These are phyloP conservation scores for Ophioninae sp. DNA, from an alignment of 2,888 invertebrate species.

Conservation along the genomic window DNA sequence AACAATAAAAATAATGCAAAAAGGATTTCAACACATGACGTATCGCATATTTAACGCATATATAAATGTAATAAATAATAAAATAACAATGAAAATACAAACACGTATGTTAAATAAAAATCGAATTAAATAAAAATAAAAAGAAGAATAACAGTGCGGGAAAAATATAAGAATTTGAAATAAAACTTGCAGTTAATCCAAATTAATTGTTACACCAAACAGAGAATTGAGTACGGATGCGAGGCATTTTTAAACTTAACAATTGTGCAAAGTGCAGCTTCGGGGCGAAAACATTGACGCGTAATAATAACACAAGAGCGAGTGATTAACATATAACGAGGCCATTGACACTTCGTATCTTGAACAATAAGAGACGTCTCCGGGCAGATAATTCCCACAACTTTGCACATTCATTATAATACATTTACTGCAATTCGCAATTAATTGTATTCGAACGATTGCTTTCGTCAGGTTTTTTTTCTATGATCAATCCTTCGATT, in stretches of 20 bases:
- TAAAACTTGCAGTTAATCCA: neutral
- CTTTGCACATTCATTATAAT: neutral
- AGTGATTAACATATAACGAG: slow-evolving; percentile 46
- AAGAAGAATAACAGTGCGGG: neutral
- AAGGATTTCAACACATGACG: neutral
- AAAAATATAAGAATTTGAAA: neutral
- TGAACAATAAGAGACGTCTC: slow-evolving; percentile 23
- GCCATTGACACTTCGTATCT: slow-evolving; percentile 47
- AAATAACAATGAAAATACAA: no score
- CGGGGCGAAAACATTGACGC: slow-evolving; percentile 19
- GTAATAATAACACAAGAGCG: slow-evolving; percentile 48
- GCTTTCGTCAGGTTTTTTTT: neutral
- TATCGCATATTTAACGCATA: neutral
- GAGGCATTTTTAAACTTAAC: neutral
- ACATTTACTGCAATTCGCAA: neutral
- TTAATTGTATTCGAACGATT: neutral
- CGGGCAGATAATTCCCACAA: neutral
- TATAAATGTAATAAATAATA: neutral
- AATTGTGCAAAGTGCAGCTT: neutral
- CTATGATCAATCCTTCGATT: neutral
- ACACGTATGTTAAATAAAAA: neutral
- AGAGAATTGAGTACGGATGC: neutral
- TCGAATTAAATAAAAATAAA: neutral
- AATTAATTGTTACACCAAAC: neutral
- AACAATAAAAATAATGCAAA: neutral